Percentiles rank a stretch among this genome's conserved stretches.
Evolutionary conservation across 2,888 invertebrate genomes (phyloP).

Genomic region (Zaprionus obscuricornis): DNA sequence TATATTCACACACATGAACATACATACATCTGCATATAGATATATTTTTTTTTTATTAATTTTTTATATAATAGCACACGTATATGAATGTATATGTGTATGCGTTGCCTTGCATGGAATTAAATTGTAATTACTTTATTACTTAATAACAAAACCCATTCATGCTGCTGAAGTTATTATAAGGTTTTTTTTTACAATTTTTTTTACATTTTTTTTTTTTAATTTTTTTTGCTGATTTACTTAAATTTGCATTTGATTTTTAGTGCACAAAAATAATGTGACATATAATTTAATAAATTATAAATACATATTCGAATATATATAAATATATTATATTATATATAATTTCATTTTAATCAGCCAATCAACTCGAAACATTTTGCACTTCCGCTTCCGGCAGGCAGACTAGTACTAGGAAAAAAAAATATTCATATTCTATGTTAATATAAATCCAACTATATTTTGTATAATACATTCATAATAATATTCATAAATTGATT

Average conservation of each 20-base stretch:
- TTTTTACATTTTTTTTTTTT: conserved; percentile 8
- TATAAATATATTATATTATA: background rate
- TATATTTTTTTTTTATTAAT: background rate
- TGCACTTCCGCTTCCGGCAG: no score
- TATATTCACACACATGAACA: no score
- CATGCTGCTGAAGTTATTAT: conserved; percentile 72
- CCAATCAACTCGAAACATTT: conserved; percentile 1
- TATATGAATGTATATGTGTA: conserved; percentile 14
- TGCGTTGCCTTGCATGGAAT: conserved; percentile 51
- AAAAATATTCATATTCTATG: no score
- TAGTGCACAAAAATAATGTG: conserved; percentile 31
- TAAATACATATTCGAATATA: background rate
- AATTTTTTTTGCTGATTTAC: conserved; percentile 19
- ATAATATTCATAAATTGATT: no score
- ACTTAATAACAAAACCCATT: conserved; percentile 75
- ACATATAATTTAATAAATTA: conserved; percentile 22
- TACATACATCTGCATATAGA: conserved; percentile 2
- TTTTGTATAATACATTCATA: no score
- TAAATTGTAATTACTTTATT: conserved; percentile 78
- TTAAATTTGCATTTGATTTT: conserved; percentile 51
- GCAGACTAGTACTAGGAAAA: no score
- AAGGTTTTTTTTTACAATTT: conserved; percentile 20
- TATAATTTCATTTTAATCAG: conserved; percentile 5
- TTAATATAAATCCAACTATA: no score
- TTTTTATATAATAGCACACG: no score